Base-by-base conservation (phyloP, 2,113 vertebrate species). In the Protomyctophum bolini region DNA sequence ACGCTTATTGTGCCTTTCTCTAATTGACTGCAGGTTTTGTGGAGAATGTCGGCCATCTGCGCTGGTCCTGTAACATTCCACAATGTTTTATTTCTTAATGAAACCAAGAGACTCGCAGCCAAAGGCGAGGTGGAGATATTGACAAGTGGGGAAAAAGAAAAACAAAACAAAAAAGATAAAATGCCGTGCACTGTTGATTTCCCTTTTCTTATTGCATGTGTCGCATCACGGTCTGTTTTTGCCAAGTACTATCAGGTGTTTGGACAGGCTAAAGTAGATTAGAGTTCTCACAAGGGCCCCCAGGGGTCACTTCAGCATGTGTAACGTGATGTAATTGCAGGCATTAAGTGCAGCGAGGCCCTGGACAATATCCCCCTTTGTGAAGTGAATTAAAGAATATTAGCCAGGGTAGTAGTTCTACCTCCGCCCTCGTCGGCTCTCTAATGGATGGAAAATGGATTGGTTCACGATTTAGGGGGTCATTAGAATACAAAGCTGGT, bases 241-340 rank as follows among this genome's bases (percentile, higher is more conserved):
- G 69, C 76, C 67, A 69, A 73, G 70, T 48, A 68, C 58, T 66
- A 66, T 87, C 85, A 86, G 88, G 85, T 91, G 91, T 83, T 86
- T 72, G 74, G 75, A 68, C 11, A 71, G 77, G 41, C 41, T 58
- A 64, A 69, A 73, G 83, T 68, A 55, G 86, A 87, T 89, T 79
- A 86, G 57, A 68, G 78, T 51, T 74, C 84, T 81, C 68, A 72
- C 73, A 58, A 12, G 8, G 70, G 68, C 79, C 86, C 86, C 85
- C 4, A 8, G 73, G 86, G 86, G 85, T 86, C 86, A 80, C 80
- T 80, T 86, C 80, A 88, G 85, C 81, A 89, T 87, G 86, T 90
- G 89, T 90, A 87, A 88, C 84, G 82, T 87, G 88, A 92, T 91
- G 90, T 90, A 91, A 92, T 90, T 84, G 70, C 76, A 82, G 73